phyloP scores from a whole-genome alignment of 2,113 vertebrate genomes.

The Melanocharis versteri region DNA sequence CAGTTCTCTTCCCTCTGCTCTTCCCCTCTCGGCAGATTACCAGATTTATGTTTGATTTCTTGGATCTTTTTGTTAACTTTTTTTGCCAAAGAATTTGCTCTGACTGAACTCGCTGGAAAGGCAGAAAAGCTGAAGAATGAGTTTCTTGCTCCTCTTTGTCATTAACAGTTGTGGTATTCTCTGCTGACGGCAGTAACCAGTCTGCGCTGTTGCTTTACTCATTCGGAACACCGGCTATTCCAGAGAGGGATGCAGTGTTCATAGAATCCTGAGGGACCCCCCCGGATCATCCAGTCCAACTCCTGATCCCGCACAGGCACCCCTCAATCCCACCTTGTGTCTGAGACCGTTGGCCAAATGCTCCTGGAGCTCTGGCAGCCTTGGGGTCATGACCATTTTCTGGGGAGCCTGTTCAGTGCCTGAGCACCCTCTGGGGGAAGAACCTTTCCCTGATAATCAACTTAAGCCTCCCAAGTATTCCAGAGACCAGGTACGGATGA shows the following conservation, averaged over 20 bases:
- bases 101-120: constrained; percentile 4
- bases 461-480: not conserved
- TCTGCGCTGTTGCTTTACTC: rapidly evolving
- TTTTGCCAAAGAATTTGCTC: constrained; percentile 36
- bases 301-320: not conserved
- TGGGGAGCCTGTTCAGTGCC: not conserved
- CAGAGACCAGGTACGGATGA: not conserved
- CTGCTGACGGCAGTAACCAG: not conserved
- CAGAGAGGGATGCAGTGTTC: not conserved
- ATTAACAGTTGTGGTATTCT: not conserved
- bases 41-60: constrained; percentile 37
- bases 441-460: rapidly evolving
- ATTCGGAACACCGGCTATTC: rapidly evolving
- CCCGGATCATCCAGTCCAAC: not conserved
- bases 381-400: rapidly evolving
- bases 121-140: not conserved
- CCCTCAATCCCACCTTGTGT: not conserved
- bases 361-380: not conserved
- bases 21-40: not conserved
- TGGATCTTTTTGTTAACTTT: not conserved
- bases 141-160: not conserved
- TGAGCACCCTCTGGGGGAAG: rapidly evolving
- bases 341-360: rapidly evolving
- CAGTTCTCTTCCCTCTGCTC: constrained; percentile 3
- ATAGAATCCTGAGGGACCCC: too few relatives aligned